Percentiles rank a stretch among this genome's conserved stretches.
phyloP scores from a whole-genome alignment of 2,113 vertebrate genomes.

The Rostratula benghalensis region DNA sequence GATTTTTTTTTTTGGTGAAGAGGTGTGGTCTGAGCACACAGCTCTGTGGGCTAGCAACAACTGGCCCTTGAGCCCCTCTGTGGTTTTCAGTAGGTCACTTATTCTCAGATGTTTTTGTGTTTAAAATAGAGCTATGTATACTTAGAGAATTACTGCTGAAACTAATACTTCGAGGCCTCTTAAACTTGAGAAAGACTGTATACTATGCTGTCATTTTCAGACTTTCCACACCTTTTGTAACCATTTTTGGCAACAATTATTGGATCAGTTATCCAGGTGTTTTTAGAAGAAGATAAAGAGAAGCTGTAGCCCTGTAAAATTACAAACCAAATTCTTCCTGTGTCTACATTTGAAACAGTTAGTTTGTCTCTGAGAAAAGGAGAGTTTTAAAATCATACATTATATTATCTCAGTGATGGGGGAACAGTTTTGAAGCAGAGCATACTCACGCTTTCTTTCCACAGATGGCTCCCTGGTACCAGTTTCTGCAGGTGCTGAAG shows the following conservation, averaged over 20 bases:
- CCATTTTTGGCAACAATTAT: neutral
- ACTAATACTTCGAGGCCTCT: neutral
- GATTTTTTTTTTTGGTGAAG: neutral
- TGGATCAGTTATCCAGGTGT: neutral
- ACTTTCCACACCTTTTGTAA: neutral
- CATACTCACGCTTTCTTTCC: slow-evolving; percentile 96
- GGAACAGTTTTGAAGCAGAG: neutral
- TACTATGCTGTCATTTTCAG: neutral
- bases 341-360: neutral
- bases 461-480: slow-evolving; percentile 94
- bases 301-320: neutral
- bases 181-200: neutral
- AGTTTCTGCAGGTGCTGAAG: slow-evolving; percentile 96
- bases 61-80: neutral
- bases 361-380: neutral
- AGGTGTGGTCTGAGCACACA: neutral
- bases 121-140: neutral
- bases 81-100: neutral
- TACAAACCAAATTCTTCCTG: neutral
- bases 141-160: neutral
- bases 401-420: neutral
- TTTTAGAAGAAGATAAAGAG: neutral
- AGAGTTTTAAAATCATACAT: accelerated
- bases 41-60: neutral
- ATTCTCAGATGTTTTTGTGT: neutral